A percentile compares a stretch with the other conserved stretches of the same genome.
phyloP scores from a whole-genome alignment of 1,140 invertebrate genomes.

The Musca vetustissima region DNA sequence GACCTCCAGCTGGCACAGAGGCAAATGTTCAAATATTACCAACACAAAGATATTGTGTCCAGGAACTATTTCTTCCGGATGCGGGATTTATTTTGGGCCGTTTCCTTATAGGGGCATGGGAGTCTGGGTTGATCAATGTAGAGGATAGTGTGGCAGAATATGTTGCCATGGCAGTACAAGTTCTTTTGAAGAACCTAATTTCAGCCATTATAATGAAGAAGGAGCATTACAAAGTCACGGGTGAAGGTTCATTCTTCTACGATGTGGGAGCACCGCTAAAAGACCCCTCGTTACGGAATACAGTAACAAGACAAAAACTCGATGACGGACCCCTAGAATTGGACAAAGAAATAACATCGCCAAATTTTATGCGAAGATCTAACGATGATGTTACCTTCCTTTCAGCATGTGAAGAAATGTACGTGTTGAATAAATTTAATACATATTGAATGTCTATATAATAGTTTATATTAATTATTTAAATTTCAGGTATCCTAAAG shows the following conservation, averaged over 20 bases:
- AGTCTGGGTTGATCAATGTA: constrained; percentile 75
- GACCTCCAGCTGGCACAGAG: constrained; percentile 34
- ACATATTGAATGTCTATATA: too few relatives aligned
- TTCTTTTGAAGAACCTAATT: constrained; percentile 77
- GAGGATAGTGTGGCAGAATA: constrained; percentile 75
- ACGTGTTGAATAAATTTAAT: constrained; percentile 31
- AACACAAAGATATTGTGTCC: constrained; percentile 60
- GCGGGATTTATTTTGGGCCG: constrained; percentile 74
- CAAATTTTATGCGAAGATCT: constrained; percentile 57
- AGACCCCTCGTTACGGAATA: constrained; percentile 49
- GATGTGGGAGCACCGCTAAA: constrained; percentile 65
- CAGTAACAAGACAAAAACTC: constrained; percentile 51
- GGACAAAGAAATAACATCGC: constrained; percentile 58
- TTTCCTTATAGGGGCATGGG: constrained; percentile 80
- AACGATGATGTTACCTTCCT: constrained; percentile 54
- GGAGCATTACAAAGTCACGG: constrained; percentile 69
- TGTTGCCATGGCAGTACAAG: constrained; percentile 72
- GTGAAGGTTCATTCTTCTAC: constrained; percentile 70
- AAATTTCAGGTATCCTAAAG: constrained; percentile 53
- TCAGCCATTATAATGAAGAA: constrained; percentile 69
- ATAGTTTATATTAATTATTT: too few relatives aligned
- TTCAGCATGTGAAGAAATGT: constrained; percentile 52
- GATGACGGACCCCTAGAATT: constrained; percentile 57
- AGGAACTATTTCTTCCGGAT: constrained; percentile 74
- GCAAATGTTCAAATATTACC: constrained; percentile 42